These are phyloP conservation scores for Busseola fusca DNA, from an alignment of 2,888 invertebrate species.

Conservation along the genomic window DNA sequence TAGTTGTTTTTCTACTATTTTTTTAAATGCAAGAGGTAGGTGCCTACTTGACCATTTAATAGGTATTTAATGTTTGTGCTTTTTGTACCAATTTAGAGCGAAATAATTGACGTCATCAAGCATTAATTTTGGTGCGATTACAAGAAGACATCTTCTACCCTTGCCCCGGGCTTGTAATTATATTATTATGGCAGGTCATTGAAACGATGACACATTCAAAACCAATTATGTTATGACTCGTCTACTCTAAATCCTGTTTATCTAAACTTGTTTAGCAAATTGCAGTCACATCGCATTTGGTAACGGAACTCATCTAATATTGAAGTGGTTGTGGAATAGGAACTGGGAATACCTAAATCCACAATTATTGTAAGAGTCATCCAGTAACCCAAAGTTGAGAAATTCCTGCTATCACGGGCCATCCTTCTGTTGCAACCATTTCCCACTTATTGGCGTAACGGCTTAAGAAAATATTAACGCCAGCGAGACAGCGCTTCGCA, in stretches of 20 bases:
- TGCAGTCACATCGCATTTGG: constrained; percentile 1
- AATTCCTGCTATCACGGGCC: background rate
- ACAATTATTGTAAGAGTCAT: background rate
- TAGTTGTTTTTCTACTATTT: constrained; percentile 12
- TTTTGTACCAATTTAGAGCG: constrained; percentile 45
- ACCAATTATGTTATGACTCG: constrained; percentile 26
- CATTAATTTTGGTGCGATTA: constrained; percentile 25
- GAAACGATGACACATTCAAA: constrained; percentile 95
- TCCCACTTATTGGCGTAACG: background rate
- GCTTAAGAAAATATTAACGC: background rate
- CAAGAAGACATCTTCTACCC: constrained; percentile 37
- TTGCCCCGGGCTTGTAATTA: constrained; percentile 49
- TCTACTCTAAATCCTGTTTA: constrained; percentile 35
- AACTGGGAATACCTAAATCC: background rate
- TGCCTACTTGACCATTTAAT: background rate
- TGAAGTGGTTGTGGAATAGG: background rate
- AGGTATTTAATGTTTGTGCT: background rate
- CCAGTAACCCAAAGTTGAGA: background rate
- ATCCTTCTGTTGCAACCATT: background rate
- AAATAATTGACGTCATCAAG: constrained; percentile 32
- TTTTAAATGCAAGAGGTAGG: background rate
- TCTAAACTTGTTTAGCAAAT: constrained; percentile 3
- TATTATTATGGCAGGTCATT: constrained; percentile 90
- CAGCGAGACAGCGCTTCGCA: background rate
- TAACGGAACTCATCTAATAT: background rate